Evolutionary conservation across 1,140 invertebrate species (phyloP), one percentile per base, ranked within the genome.

Genomic region (Drosophila fuyamai): DNA sequence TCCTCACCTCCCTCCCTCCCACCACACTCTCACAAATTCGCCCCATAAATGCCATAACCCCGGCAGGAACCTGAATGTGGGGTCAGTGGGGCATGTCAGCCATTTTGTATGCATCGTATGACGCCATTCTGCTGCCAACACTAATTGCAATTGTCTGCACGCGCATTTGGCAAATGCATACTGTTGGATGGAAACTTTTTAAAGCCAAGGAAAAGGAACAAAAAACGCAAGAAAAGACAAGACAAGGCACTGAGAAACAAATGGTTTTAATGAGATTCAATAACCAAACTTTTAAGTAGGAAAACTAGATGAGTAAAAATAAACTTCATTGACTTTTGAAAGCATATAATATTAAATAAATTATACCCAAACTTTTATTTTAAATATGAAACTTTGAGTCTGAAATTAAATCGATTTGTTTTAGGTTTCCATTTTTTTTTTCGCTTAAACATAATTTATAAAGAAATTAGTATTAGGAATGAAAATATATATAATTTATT

Each of bases 141-240:
- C 82, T 86, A 86, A 86, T 86, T 86, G 82, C 79, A 68, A 77
- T 77, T 77, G 73, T 76, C 60, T 66, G 60, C 73, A 76, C 61
- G 62, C 72, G 73, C 68, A 71, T 54, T 70, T 47, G 68, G 41
- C 67, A 70, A 71, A 71, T 71, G 53, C 67, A 57, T 50, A 43
- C 51, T 71, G 13, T 18, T 57, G 44, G 50, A 36, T 41, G 18
- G 27, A 56, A 71, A 71, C 29, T 71, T 58, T 63, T 48, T 36
- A 58, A 71, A 50, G 66, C 44, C 40, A 10, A 16, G 16, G 51
- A n/a, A 57, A 48, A 48, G 9, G 13, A 16, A 13, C 13, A 18
- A n/a, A 5, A 12, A 32, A n/a, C n/a, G 8, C 27, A 23, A 14
- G 16, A 35, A 35, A 32, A 56, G 27, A 14, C n/a, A n/a, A 48